These are phyloP conservation scores for Phytoseiulus persimilis DNA, from an alignment of 2,888 invertebrate genomes.

Conservation along the genomic window DNA sequence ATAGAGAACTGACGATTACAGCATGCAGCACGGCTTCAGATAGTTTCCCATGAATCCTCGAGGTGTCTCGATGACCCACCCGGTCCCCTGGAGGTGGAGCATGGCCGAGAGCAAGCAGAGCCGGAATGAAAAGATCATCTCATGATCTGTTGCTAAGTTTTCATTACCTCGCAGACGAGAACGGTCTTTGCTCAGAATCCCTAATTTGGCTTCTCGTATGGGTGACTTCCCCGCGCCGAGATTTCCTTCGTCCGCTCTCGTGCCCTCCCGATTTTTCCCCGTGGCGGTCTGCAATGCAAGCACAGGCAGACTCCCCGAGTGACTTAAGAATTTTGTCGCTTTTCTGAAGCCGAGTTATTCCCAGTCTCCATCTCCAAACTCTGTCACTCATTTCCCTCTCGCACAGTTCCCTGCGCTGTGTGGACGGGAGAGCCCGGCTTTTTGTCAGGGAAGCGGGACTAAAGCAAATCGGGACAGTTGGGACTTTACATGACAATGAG, in stretches of 20 bases:
- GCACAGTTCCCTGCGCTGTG: background rate
- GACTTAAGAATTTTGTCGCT: background rate
- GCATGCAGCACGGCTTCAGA: too few species aligned
- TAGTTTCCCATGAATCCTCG: too few species aligned
- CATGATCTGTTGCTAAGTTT: too few species aligned
- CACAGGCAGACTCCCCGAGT: background rate
- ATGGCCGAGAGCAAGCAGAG: too few species aligned
- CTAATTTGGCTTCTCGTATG: background rate
- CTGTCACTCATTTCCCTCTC: background rate
- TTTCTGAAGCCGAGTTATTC: background rate
- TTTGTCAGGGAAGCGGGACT: background rate
- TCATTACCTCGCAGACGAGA: too few species aligned
- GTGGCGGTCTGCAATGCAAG: background rate
- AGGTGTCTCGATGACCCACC: too few species aligned
- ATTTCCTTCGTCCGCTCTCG: background rate
- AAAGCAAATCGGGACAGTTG: background rate
- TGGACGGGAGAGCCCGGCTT: background rate
- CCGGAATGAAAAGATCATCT: too few species aligned
- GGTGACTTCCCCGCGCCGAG: background rate
- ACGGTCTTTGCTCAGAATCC: too few species aligned
- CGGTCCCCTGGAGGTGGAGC: too few species aligned
- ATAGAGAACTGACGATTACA: too few species aligned
- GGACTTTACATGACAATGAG: conserved; percentile 5
- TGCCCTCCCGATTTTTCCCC: background rate
- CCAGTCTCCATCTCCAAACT: background rate